phyloP scores from a whole-genome alignment of 2,888 invertebrate species.

The Hypolimnas misippus region DNA sequence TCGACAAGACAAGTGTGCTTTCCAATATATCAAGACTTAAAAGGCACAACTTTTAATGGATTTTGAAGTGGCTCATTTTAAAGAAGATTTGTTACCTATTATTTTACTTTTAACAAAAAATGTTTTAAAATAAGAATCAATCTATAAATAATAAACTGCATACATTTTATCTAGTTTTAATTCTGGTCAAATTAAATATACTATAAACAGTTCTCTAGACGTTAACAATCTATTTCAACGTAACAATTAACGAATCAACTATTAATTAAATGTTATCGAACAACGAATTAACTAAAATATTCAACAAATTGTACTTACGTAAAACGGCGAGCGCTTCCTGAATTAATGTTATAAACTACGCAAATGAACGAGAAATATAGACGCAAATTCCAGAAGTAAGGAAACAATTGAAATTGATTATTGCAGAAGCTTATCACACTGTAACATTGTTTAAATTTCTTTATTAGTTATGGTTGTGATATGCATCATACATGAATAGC shows the following conservation, averaged over 20 bases:
- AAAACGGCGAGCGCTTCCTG: no score
- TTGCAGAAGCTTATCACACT: background rate
- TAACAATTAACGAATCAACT: no score
- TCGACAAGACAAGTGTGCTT: background rate
- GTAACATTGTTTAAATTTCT: background rate
- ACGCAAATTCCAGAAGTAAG: background rate
- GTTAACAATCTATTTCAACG: no score
- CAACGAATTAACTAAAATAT: no score
- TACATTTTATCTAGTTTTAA: no score
- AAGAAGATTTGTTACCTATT: background rate
- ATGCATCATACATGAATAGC: background rate
- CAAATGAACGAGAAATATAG: no score
- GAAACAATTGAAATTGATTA: background rate
- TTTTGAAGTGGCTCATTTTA: background rate
- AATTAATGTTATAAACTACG: no score
- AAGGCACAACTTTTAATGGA: background rate
- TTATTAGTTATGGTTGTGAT: background rate
- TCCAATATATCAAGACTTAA: background rate
- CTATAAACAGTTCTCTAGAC: no score
- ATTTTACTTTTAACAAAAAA: background rate
- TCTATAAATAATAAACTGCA: no score
- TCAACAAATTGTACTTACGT: no score
- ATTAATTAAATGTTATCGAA: no score
- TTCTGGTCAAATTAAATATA: no score
- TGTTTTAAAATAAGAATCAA: background rate